Conservation (phyloP, 1,140 invertebrate species). For the Brachionus angularis region DNA sequence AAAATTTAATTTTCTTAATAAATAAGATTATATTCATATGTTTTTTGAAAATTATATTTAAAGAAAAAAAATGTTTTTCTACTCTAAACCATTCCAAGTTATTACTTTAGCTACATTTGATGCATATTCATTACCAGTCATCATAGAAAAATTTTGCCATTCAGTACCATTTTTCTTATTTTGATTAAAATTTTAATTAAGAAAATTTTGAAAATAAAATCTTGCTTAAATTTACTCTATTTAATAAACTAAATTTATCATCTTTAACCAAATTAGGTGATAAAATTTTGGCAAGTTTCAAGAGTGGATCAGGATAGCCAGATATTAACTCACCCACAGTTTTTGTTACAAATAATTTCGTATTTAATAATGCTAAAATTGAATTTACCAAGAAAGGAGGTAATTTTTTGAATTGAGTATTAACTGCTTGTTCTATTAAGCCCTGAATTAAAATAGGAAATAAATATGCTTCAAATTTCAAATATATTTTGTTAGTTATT, state of each 20-base stretch:
- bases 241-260: constrained; percentile 41
- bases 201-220: background rate
- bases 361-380: constrained; percentile 16
- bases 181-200: background rate
- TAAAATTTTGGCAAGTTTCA: constrained; percentile 29
- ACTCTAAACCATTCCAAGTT: constrained; percentile 24
- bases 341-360: constrained; percentile 29
- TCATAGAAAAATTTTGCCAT: constrained; percentile 41
- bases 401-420: constrained; percentile 6
- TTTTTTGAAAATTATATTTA: no score
- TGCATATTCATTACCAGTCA: constrained; percentile 17
- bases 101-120: constrained; percentile 29
- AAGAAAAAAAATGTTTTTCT: no score
- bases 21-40: no score
- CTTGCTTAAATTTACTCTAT: constrained; percentile 28
- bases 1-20: constrained; percentile 38
- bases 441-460: background rate
- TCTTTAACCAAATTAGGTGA: constrained; percentile 19
- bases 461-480: background rate
- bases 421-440: constrained; percentile 19
- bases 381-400: background rate
- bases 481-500: background rate
- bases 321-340: constrained; percentile 31
- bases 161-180: constrained; percentile 28
- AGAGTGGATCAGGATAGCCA: constrained; percentile 33